phyloP scores from a whole-genome alignment of 2,113 vertebrate species.

The Phaetusa simplex region DNA sequence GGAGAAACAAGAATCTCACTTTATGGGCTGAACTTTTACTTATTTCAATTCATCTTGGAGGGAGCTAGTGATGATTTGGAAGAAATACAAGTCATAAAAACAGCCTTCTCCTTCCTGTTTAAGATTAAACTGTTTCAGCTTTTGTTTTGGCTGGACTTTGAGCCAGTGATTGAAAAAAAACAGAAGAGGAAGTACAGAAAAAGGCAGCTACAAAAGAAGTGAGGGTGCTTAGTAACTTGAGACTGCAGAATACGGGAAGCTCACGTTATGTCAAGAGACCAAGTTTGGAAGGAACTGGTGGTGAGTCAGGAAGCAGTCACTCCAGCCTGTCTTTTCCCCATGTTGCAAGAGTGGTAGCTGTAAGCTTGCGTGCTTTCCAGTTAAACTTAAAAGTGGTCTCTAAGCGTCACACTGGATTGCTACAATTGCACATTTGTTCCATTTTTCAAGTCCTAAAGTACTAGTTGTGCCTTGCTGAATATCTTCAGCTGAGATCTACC shows the following conservation, averaged over 20 bases:
- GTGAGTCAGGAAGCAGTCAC: background rate
- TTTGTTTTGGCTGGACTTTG: background rate
- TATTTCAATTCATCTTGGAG: background rate
- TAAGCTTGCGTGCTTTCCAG: background rate
- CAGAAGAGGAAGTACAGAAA: background rate
- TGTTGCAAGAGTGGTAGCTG: background rate
- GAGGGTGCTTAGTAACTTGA: background rate
- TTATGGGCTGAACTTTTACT: background rate
- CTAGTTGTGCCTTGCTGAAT: background rate
- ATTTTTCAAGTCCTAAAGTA: background rate
- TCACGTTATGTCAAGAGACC: background rate
- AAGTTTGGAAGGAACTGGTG: background rate
- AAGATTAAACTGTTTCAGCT: background rate
- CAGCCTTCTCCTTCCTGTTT: background rate
- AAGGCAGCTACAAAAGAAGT: background rate
- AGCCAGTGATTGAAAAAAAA: background rate
- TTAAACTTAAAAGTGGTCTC: background rate
- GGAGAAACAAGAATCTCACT: background rate
- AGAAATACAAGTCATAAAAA: background rate
- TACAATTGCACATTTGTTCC: background rate
- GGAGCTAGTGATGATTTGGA: background rate
- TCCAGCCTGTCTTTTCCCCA: background rate
- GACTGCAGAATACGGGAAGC: background rate
- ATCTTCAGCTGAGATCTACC: background rate
- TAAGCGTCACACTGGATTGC: rapidly evolving